Conservation (phyloP, 2,113 vertebrate genomes). For the Odontophorus gujanensis region DNA sequence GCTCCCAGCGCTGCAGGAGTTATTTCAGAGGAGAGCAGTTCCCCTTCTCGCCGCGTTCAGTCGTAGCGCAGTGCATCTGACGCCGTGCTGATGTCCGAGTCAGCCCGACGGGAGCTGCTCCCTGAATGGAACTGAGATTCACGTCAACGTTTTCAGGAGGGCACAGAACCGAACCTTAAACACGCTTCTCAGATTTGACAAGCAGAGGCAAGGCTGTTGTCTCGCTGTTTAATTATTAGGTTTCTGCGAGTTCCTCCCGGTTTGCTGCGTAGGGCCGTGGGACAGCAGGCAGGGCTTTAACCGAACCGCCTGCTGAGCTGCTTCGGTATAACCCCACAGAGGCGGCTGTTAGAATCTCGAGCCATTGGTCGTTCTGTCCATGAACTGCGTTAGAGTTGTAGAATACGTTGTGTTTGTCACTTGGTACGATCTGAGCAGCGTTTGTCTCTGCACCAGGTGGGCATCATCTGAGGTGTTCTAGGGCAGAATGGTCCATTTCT, state of each 20-base stretch:
- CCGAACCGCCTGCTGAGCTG: not conserved
- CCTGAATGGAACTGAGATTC: constrained; percentile 12
- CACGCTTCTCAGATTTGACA: constrained; percentile 52
- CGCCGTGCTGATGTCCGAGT: constrained; percentile 18
- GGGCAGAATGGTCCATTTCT: not conserved
- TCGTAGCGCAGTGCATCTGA: constrained; percentile 21
- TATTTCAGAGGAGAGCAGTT: not conserved
- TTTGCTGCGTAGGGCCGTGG: not conserved
- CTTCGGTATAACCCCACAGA: not conserved
- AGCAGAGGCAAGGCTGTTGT: constrained; percentile 49
- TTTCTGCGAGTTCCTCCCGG: constrained; percentile 43
- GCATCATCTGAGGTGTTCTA: not conserved
- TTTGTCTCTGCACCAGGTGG: not conserved
- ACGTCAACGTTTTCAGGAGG: constrained; percentile 46
- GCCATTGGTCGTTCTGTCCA: not conserved
- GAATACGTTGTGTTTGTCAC: not conserved
- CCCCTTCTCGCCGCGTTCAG: not conserved
- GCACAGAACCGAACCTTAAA: constrained; percentile 49
- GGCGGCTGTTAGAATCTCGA: not conserved
- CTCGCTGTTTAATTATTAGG: constrained; percentile 60
- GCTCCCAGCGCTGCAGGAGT: not conserved
- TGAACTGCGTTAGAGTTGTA: not conserved
- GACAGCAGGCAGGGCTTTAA: constrained; percentile 41
- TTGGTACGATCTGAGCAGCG: not conserved
- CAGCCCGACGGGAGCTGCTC: constrained; percentile 37